Evolutionary conservation across 2,888 invertebrate species (phyloP), one percentile per base, ranked within the genome.

Genomic region (Ypsolopha scabrella): DNA sequence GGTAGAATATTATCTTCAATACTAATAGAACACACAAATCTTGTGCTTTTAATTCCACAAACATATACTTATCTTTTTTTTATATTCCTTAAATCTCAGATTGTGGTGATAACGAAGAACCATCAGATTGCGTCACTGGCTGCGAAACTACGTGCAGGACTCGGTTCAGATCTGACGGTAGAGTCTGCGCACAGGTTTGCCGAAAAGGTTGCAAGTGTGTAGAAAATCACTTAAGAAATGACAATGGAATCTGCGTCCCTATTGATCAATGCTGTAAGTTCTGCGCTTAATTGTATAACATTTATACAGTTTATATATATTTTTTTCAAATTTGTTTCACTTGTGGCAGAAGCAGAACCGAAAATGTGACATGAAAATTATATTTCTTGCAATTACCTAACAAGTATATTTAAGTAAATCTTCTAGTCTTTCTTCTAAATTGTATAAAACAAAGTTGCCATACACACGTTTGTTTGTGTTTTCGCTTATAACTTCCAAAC

Each of bases 221-320:
- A 39, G 38, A 48, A 1, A 52, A 51, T 6, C 51, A 41, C 11
- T 34, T 52, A 8, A 55, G 41, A 41, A 35, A 24, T 6, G 36
- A 45, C 6, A 46, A 53, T 14, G 37, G 48, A n/a, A 48, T 37
- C 8, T 54, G 54, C n/a, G 51, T 55, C 2, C 34, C 13, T 24
- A 46, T 33, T 24, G 41, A 48, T 13, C 13, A 45, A 43, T 53
- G 53, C 36, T 49, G 53, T 53, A 10, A 53, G 53, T 53, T 36
- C 2, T 4, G 24, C 24, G 2, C 24, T 24, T 24, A n/a, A n/a
- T n/a, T n/a, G n/a, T n/a, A n/a, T n/a, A n/a, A n/a, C n/a, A n/a
- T n/a, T n/a, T n/a, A n/a, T n/a, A n/a, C n/a, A n/a, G n/a, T n/a
- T n/a, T n/a, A n/a, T n/a, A n/a, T 4, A 24, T 24, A 2, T 4